Evolutionary conservation across 2,797 vertebrate species (phyloP).

Genomic region (Hozukius guyotensis): DNA sequence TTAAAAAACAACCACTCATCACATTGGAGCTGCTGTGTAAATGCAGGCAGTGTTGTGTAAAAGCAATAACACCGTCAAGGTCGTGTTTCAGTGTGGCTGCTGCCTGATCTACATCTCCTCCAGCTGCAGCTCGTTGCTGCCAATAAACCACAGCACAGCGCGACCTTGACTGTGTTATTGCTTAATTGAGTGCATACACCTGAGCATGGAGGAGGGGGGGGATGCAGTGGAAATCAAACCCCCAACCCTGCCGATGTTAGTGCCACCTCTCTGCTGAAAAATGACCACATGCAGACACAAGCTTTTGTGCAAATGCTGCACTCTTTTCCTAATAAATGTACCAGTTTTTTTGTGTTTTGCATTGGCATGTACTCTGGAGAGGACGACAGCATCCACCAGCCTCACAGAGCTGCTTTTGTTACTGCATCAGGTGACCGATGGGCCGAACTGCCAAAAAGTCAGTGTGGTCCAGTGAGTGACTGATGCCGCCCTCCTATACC

Average conservation of each 20-base stretch:
- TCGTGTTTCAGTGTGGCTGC: conserved; percentile 25
- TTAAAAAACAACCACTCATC: not conserved
- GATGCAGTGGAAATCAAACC: conserved; percentile 47
- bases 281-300: not conserved
- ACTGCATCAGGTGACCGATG: conserved; percentile 36
- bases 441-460: conserved; percentile 35
- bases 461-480: conserved; percentile 52
- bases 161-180: conserved; percentile 50
- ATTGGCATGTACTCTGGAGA: not conserved
- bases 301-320: not conserved
- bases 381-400: not conserved
- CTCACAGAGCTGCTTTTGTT: conserved; percentile 7
- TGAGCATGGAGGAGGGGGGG: conserved; percentile 1
- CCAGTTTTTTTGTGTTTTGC: not conserved
- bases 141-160: conserved; percentile 3
- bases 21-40: not conserved
- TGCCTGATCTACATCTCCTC: conserved; percentile 52
- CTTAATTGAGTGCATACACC: conserved; percentile 44
- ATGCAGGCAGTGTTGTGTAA: not conserved
- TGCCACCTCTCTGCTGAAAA: not conserved
- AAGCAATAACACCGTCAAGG: conserved; percentile 35
- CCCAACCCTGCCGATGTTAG: not conserved
- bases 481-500: conserved; percentile 55
- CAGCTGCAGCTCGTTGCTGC: conserved; percentile 41
- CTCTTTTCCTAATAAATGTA: not conserved